phyloP scores from a whole-genome alignment of 2,888 invertebrate species.

The Machimus atricapillus region DNA sequence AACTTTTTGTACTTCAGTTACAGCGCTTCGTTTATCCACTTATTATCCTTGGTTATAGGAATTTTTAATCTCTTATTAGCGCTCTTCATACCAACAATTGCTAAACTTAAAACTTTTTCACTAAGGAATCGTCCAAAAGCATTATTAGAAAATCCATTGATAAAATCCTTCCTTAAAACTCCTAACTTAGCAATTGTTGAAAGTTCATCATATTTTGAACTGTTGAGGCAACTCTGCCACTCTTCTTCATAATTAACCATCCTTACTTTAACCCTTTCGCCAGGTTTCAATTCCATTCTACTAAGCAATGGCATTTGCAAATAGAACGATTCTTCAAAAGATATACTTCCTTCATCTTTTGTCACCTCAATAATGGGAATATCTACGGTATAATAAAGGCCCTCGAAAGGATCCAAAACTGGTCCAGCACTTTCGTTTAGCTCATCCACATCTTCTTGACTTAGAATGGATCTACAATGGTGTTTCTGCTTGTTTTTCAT shows the following conservation, averaged over 20 bases:
- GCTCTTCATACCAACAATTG: neutral
- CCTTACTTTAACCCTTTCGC: neutral
- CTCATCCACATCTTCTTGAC: conserved; percentile 40
- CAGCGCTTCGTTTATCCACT: neutral
- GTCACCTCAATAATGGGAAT: conserved; percentile 30
- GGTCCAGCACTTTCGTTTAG: neutral
- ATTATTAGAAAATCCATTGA: neutral
- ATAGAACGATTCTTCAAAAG: neutral
- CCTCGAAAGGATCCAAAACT: neutral
- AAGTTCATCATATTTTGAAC: conserved; percentile 40
- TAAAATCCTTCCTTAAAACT: neutral
- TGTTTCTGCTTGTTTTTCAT: conserved; percentile 34
- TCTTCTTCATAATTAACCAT: conserved; percentile 40
- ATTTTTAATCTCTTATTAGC: neutral
- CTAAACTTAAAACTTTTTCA: neutral
- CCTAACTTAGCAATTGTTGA: neutral
- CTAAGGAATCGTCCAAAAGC: neutral
- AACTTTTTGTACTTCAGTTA: no score
- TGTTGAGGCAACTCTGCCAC: conserved; percentile 41
- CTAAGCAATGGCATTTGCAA: neutral
- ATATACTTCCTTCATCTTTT: neutral
- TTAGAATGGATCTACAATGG: conserved; percentile 43
- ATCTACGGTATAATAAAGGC: conserved; percentile 9
- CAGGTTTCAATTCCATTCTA: neutral
- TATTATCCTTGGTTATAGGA: neutral